Conservation (phyloP, 2,113 vertebrate genomes). For the Pteropus alecto region DNA sequence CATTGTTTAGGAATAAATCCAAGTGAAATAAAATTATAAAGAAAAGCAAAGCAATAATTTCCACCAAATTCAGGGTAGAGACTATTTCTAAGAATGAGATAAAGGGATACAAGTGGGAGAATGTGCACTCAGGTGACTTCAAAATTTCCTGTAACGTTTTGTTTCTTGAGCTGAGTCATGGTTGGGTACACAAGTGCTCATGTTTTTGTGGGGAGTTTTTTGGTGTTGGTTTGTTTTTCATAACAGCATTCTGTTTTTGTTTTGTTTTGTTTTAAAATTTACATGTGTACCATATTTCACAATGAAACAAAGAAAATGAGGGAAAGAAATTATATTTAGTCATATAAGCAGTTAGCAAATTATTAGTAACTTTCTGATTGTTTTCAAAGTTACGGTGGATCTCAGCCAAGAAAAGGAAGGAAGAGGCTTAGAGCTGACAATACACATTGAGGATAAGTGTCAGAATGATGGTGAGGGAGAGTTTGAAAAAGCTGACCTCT, state of each 20-base stretch:
- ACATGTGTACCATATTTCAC: not conserved
- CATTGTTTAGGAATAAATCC: not conserved
- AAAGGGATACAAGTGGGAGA: rapidly evolving
- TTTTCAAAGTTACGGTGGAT: not conserved
- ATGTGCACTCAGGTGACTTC: not conserved
- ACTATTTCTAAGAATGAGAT: not conserved
- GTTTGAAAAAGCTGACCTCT: not conserved
- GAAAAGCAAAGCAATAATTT: not conserved
- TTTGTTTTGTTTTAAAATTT: not conserved
- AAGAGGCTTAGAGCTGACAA: not conserved
- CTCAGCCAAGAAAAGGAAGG: not conserved
- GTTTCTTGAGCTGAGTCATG: not conserved
- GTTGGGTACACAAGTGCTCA: not conserved
- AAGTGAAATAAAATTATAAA: not conserved
- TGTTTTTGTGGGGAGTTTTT: not conserved
- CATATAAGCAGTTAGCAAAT: not conserved
- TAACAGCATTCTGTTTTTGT: not conserved
- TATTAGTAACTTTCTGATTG: not conserved
- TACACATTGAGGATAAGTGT: not conserved
- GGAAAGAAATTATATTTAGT: not conserved
- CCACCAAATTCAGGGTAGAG: not conserved
- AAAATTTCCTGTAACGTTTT: not conserved
- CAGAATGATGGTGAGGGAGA: not conserved
- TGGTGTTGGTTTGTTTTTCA: not conserved
- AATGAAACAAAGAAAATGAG: not conserved